These are phyloP conservation scores for Atherinosoma microstoma DNA, from an alignment of 2,797 vertebrate genomes.

Conservation along the genomic window DNA sequence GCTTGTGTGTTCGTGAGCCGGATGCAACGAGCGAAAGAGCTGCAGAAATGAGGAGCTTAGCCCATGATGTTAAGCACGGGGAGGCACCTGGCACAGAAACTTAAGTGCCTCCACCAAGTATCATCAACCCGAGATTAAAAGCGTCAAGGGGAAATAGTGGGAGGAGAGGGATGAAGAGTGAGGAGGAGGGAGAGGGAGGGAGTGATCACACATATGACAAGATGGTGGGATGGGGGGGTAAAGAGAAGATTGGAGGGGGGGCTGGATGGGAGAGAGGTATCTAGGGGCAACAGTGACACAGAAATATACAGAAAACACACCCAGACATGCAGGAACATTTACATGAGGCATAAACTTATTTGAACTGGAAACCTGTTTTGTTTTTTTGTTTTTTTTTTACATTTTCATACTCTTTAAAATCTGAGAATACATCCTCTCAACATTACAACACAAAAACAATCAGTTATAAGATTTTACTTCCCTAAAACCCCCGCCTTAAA, in stretches of 20 bases:
- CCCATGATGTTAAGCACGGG: slow-evolving; percentile 65
- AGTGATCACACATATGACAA: slow-evolving; percentile 66
- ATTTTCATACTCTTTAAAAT: slow-evolving; percentile 1
- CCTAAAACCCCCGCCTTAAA: slow-evolving; percentile 33
- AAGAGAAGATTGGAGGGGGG: slow-evolving; percentile 25
- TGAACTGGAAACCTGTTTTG: too few species aligned
- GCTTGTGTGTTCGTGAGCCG: slow-evolving; percentile 38
- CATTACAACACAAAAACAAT: slow-evolving; percentile 31
- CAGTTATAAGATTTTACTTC: slow-evolving; percentile 38
- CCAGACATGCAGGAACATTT: background rate
- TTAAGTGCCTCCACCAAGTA: slow-evolving; percentile 77
- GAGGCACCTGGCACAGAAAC: slow-evolving; percentile 75
- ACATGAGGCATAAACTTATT: slow-evolving; percentile 12
- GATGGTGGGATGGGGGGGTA: slow-evolving; percentile 9
- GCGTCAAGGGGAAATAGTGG: slow-evolving; percentile 55
- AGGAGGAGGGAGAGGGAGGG: slow-evolving; percentile 54
- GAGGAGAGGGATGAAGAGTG: slow-evolving; percentile 55
- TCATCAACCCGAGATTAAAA: slow-evolving; percentile 79
- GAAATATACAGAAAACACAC: slow-evolving; percentile 15
- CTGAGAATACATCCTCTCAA: slow-evolving; percentile 5
- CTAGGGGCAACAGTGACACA: slow-evolving; percentile 21
- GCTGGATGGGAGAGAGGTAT: slow-evolving; percentile 17
- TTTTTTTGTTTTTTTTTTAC: background rate
- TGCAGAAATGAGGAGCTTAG: slow-evolving; percentile 56
- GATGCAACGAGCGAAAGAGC: slow-evolving; percentile 31